Evolutionary conservation across 2,113 vertebrate genomes (phyloP).

Genomic region (Heptranchias perlo): DNA sequence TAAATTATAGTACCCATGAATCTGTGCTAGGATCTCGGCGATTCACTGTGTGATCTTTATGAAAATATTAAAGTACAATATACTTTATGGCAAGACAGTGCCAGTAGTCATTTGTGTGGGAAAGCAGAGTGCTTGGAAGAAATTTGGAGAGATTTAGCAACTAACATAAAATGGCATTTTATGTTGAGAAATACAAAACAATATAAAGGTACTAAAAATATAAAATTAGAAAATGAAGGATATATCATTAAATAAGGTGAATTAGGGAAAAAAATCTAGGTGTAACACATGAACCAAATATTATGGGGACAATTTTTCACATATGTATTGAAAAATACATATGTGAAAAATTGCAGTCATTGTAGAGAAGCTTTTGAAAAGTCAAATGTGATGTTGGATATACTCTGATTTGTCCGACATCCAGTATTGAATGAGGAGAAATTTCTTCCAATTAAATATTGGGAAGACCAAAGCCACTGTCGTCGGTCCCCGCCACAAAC

Average conservation of each 20-base stretch:
- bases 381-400: no score
- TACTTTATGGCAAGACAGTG: no score
- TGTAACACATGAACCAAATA: background rate
- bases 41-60: background rate
- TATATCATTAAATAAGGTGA: background rate
- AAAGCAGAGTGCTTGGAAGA: background rate
- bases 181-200: background rate
- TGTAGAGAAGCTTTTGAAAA: no score
- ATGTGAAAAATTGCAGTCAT: background rate
- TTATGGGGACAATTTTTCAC: background rate
- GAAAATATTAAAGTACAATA: background rate
- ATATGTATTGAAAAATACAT: background rate
- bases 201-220: background rate
- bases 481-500: no score
- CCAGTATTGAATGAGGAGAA: no score
- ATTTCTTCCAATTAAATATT: no score
- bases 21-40: background rate
- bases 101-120: background rate
- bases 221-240: background rate
- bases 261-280: background rate
- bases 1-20: background rate
- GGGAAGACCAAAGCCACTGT: no score
- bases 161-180: background rate
- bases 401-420: no score
- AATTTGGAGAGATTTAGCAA: background rate